Percentiles rank a stretch among this genome's conserved stretches.
Conservation (phyloP, 2,888 invertebrate genomes). For the Callinectes sapidus region DNA sequence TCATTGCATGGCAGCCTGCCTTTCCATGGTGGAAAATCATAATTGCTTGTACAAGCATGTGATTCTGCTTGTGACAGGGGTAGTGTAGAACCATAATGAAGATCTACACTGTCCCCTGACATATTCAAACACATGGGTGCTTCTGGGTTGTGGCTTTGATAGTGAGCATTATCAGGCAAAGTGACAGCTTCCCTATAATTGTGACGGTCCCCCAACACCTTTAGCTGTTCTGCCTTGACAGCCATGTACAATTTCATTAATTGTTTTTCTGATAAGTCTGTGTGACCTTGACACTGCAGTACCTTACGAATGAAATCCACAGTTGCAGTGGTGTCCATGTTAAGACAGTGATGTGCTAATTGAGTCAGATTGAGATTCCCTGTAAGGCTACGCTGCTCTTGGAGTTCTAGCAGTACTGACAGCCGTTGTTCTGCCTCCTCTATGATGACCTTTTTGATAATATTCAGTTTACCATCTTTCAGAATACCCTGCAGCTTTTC, state of each 20-base stretch:
- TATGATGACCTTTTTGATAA: slow-evolving; percentile 12
- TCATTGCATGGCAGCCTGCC: not conserved
- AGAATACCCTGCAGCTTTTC: slow-evolving; percentile 11
- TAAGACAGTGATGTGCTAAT: not conserved
- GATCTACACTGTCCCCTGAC: not conserved
- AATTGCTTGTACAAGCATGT: not conserved
- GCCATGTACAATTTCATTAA: slow-evolving; percentile 7
- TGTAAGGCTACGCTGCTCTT: not conserved
- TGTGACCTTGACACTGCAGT: not conserved
- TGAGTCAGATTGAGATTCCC: not conserved
- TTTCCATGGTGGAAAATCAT: not conserved
- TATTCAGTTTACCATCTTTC: not conserved
- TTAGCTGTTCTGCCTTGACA: slow-evolving; percentile 8
- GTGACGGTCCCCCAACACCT: not conserved
- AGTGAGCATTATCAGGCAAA: not conserved
- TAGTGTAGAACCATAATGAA: not conserved
- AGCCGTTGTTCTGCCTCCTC: slow-evolving; percentile 18
- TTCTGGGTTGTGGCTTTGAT: not conserved
- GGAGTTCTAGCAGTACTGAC: not conserved
- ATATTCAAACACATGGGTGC: not conserved
- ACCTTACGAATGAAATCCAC: not conserved
- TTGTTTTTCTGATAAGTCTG: not conserved
- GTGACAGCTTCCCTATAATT: not conserved
- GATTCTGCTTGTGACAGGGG: not conserved
- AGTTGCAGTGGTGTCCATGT: not conserved